Base-by-base conservation (phyloP, 1,140 invertebrate species). In the Pemphigus obesinymphae region DNA sequence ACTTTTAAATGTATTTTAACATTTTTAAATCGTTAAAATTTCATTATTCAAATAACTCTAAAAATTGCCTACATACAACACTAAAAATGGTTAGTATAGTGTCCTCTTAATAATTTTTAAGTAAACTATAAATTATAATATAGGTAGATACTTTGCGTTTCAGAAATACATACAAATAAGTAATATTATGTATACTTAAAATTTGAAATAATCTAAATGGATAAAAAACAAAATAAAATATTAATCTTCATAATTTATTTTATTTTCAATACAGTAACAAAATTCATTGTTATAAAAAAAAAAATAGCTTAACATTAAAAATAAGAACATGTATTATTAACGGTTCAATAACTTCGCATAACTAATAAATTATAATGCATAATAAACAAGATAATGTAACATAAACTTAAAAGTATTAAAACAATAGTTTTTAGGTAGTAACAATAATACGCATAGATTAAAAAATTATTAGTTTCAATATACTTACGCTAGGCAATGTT, bases 381-480 rank as follows among this genome's bases (percentile, higher is more conserved):
- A 72, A 72, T 45, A 72, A 72, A 72, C 68, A 4, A 45, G 43
- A 72, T 23, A 45, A 72, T 72, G 23, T 72, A 72, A 45, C 68
- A 45, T 72, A 72, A 72, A 72, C 68, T 72, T 72, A 68, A 72
- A 72, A 40, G 23, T 48, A 29, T 72, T 48, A 72, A 72, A 70
- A 48, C 8, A 13, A 48, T 45, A 48, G 40, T 48, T 48, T 29
- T 17, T 72, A 72, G 34, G 3, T n/a, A 70, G 2, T 43, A 70
- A 72, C 34, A 37, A 48, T 29, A 45, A 68, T 40, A 40, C n/a
- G n/a, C n/a, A 68, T 48, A 72, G 29, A 40, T 68, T 68, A 68
- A 17, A 68, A 23, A 34, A 37, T 40, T 58, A 58, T 26, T 58
- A 26, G 29, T n/a, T 63, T 34, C 7, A 63, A 31, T 34, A 17